A percentile compares a stretch with the other conserved stretches of the same genome.
Conservation (phyloP, 2,797 vertebrate species). For the Enteromius mattozi region DNA sequence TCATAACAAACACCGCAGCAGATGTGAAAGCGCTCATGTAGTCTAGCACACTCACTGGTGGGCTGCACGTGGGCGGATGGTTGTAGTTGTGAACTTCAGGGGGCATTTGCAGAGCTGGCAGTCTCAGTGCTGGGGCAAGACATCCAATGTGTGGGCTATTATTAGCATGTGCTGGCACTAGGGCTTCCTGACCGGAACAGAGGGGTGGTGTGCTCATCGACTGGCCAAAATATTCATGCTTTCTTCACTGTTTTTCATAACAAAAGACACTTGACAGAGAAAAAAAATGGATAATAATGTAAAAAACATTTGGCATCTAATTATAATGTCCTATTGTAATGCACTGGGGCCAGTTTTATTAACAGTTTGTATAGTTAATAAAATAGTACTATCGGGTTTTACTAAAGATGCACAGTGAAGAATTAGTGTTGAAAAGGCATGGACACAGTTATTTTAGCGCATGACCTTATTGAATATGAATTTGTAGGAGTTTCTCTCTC, state of each 20-base stretch:
- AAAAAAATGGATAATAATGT: background rate
- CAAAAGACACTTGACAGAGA: background rate
- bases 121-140: constrained; percentile 66
- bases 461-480: too few relatives aligned
- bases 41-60: constrained; percentile 68
- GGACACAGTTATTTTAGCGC: too few relatives aligned
- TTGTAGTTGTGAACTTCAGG: constrained; percentile 74
- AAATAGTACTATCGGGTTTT: too few relatives aligned
- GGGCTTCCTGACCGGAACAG: constrained; percentile 64
- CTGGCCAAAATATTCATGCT: constrained; percentile 35
- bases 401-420: too few relatives aligned
- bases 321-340: background rate
- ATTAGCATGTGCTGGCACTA: constrained; percentile 69
- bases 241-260: background rate
- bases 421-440: too few relatives aligned
- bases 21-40: constrained; percentile 29
- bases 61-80: constrained; percentile 72
- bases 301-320: background rate
- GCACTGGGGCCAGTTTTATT: too few relatives aligned
- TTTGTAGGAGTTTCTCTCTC: too few relatives aligned
- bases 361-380: too few relatives aligned
- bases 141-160: constrained; percentile 65
- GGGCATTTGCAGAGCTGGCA: constrained; percentile 71
- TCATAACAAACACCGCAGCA: background rate
- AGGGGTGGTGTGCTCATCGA: constrained; percentile 34